Percentiles rank a stretch among this genome's conserved stretches.
Conservation (phyloP, 2,113 vertebrate genomes). For the Orycteropus afer region DNA sequence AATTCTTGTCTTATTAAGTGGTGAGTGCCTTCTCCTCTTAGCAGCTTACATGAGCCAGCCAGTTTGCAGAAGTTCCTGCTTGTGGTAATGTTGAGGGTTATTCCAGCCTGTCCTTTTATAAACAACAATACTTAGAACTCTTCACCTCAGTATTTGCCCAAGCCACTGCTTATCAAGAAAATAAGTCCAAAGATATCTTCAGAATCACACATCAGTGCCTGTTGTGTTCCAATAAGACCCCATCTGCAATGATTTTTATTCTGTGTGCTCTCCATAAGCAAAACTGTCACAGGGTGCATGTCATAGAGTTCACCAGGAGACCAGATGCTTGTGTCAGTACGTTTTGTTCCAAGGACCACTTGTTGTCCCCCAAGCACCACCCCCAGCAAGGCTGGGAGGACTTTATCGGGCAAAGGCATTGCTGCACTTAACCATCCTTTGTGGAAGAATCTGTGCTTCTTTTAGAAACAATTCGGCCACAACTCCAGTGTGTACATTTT, state of each 20-base stretch:
- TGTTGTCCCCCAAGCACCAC: slow-evolving; percentile 19
- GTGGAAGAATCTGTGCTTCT: slow-evolving; percentile 61
- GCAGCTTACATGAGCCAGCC: background rate
- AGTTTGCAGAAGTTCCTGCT: background rate
- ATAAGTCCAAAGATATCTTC: slow-evolving; percentile 80
- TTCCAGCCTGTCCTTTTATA: background rate
- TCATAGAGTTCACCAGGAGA: slow-evolving; percentile 72
- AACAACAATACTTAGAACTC: slow-evolving; percentile 31
- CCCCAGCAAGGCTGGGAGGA: slow-evolving; percentile 59
- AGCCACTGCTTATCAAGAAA: slow-evolving; percentile 79
- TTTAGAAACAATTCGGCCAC: slow-evolving; percentile 78
- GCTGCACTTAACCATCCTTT: background rate
- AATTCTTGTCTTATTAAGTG: background rate
- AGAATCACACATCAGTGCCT: slow-evolving; percentile 80
- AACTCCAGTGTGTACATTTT: slow-evolving; percentile 77
- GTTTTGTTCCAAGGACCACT: background rate
- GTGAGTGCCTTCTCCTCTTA: background rate
- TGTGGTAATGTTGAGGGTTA: background rate
- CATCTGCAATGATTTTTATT: slow-evolving; percentile 81
- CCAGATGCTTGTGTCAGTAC: slow-evolving; percentile 69
- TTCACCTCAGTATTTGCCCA: slow-evolving; percentile 81
- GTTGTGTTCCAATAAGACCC: slow-evolving; percentile 79
- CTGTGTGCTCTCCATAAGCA: background rate
- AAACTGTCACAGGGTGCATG: background rate
- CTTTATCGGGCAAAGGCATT: background rate